These are phyloP conservation scores for Sycon ciliatum DNA, from an alignment of 37 sponge, comb jelly and placozoan species.

Conservation along the genomic window DNA sequence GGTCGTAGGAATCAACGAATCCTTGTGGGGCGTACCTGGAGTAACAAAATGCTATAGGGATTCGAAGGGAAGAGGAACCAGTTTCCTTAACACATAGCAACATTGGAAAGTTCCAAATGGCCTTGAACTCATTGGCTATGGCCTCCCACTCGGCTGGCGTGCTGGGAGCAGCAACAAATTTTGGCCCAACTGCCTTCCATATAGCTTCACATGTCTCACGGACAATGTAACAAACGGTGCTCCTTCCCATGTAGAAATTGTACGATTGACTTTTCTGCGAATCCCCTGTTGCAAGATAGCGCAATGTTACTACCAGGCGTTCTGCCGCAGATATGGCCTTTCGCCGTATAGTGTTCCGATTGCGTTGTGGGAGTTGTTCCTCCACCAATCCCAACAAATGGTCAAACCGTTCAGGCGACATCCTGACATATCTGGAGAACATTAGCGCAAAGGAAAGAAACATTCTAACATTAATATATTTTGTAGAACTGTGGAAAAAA, in stretches of 20 bases:
- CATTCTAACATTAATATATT: too few species aligned
- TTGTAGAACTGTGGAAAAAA: too few species aligned
- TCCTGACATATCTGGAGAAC: slow-evolving; percentile 14
- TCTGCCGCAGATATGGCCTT: slow-evolving; percentile 24
- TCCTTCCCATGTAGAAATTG: slow-evolving; percentile 32
- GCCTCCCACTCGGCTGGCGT: slow-evolving; percentile 17
- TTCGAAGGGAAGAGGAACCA: too few species aligned
- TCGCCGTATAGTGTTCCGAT: not conserved
- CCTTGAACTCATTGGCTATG: slow-evolving; percentile 21
- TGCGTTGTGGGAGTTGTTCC: too few species aligned
- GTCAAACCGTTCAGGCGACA: slow-evolving; percentile 32
- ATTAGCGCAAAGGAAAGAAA: slow-evolving; percentile 14
- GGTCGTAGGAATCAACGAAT: too few species aligned
- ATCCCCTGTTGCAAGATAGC: slow-evolving; percentile 33
- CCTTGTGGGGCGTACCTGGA: too few species aligned
- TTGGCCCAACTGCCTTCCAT: slow-evolving; percentile 27
- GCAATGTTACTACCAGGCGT: slow-evolving; percentile 30
- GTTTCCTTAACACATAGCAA: too few species aligned
- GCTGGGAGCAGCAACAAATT: slow-evolving; percentile 13
- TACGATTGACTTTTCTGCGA: too few species aligned
- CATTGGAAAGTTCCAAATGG: slow-evolving; percentile 21
- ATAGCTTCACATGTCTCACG: slow-evolving; percentile 42
- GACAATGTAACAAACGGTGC: slow-evolving; percentile 29
- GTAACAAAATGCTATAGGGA: too few species aligned
- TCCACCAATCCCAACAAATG: not conserved